Base-by-base conservation (phyloP, 2,888 invertebrate genomes). In the Hydriomena furcata region DNA sequence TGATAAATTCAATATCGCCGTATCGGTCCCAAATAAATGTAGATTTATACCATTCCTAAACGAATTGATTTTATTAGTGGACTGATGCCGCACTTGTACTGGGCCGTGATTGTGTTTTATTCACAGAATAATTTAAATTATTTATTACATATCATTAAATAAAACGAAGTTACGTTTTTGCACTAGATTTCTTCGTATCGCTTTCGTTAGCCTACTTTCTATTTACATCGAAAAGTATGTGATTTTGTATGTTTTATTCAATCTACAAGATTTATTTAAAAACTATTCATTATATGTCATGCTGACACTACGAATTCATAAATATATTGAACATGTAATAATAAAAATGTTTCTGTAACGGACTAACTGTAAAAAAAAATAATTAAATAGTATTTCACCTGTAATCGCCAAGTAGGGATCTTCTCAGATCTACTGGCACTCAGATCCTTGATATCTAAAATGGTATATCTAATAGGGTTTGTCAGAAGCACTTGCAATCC, bases 1-100 rank as follows among this genome's bases (percentile, higher is more conserved):
- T 40, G 44, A 60, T 50, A 52, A 48, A 49, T 38, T 58, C 47
- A 40, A 21, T 44, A 54, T 49, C 47, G 31, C 20, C 35, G 25
- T 48, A 54, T 58, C 38, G 30, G 36, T 21, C 27, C 1, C 8
- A 17, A 51, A 30, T 58, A 50, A 55, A 55, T 47, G 55, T 46
- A 60, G 65, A 61, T 61, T 49, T 63, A 62, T 73, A 70, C 59
- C 25, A 60, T 61, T 66, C 63, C n/a, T 61, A 60, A 66, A 71
- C 54, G 36, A 61, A 62, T 65, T 68, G 58, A 64, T 63, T 49
- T 38, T 40, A 56, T 52, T 17, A 50, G 2, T 38, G 35, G 12
- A 7, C 34, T 23, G 30, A 36, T 55, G 52, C 60, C 55, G 63
- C 62, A 61, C 55, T 65, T 61, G 24, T 50, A 47, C 51, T 55